These are phyloP conservation scores for Drosophila koepferae DNA, from an alignment of 2,888 invertebrate genomes.

Conservation along the genomic window DNA sequence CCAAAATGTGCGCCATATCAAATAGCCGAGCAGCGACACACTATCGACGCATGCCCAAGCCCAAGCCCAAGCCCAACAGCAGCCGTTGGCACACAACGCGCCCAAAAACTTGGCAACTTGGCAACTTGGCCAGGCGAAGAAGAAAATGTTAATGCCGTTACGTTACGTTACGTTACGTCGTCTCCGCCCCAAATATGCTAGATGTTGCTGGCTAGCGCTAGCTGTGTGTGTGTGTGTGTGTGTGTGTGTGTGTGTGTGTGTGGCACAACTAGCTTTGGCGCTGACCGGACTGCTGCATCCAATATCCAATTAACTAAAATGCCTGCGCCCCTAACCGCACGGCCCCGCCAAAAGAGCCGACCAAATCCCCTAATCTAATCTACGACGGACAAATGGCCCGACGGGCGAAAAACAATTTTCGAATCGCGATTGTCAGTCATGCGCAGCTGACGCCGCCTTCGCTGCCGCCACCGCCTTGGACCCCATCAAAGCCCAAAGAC, in stretches of 20 bases:
- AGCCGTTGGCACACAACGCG: slow-evolving; percentile 44
- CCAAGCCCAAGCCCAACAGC: slow-evolving; percentile 23
- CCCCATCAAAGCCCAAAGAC: slow-evolving; percentile 25
- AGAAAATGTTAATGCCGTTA: slow-evolving; percentile 47
- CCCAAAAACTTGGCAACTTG: slow-evolving; percentile 50
- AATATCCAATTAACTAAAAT: slow-evolving; percentile 64
- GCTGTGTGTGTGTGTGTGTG: background rate
- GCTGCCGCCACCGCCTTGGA: slow-evolving; percentile 50
- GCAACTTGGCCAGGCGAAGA: slow-evolving; percentile 39
- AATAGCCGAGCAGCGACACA: slow-evolving; percentile 14
- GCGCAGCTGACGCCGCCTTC: slow-evolving; percentile 65
- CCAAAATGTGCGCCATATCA: slow-evolving; percentile 25
- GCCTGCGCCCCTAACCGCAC: slow-evolving; percentile 20
- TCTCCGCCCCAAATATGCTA: slow-evolving; percentile 21
- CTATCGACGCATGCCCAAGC: slow-evolving; percentile 53
- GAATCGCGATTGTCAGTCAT: slow-evolving; percentile 70
- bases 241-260: no score
- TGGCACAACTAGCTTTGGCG: background rate
- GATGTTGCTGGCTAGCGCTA: slow-evolving; percentile 24
- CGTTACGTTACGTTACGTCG: slow-evolving; percentile 23
- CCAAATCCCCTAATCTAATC: slow-evolving; percentile 61
- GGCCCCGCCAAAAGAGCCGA: slow-evolving; percentile 11
- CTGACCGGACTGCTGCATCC: slow-evolving; percentile 46
- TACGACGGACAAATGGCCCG: slow-evolving; percentile 61
- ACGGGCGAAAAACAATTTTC: slow-evolving; percentile 66